These are phyloP conservation scores for Diorhabda carinulata DNA, from an alignment of 1,140 invertebrate species.

Conservation along the genomic window DNA sequence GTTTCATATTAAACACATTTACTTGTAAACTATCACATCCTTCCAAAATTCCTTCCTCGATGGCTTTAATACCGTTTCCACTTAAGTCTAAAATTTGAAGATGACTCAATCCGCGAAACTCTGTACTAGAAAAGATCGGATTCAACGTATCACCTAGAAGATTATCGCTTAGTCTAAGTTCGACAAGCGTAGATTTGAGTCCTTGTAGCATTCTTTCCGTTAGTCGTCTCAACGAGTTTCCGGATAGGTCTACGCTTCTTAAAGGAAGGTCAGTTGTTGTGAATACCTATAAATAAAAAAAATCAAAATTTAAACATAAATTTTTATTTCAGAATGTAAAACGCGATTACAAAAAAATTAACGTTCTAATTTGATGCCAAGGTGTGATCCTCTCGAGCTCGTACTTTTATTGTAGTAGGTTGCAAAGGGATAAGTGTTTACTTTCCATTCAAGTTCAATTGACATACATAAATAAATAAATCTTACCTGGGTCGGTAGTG, in stretches of 20 bases:
- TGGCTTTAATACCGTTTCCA: slow-evolving; percentile 70
- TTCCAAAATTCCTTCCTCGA: slow-evolving; percentile 82
- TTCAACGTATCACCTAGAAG: slow-evolving; percentile 82
- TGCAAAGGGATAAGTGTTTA: too few species aligned
- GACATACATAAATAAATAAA: neutral
- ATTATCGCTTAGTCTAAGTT: slow-evolving; percentile 73
- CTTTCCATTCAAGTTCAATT: too few species aligned
- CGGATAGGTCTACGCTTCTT: slow-evolving; percentile 72
- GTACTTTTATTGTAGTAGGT: too few species aligned
- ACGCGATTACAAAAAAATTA: too few species aligned
- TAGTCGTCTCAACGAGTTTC: slow-evolving; percentile 74
- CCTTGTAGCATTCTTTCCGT: slow-evolving; percentile 71
- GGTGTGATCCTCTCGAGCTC: too few species aligned
- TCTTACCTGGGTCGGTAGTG: slow-evolving; percentile 66
- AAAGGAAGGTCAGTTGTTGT: slow-evolving; percentile 62
- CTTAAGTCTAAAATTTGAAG: slow-evolving; percentile 73
- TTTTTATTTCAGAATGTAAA: too few species aligned
- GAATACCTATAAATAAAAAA: slow-evolving; percentile 50
- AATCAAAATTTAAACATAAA: too few species aligned
- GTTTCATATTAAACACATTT: slow-evolving; percentile 19
- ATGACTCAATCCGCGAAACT: slow-evolving; percentile 70
- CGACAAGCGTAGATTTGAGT: slow-evolving; percentile 62
- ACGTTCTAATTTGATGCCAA: too few species aligned
- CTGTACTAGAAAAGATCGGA: slow-evolving; percentile 81
- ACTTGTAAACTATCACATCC: slow-evolving; percentile 72